Evolutionary conservation across 1,140 invertebrate genomes (phyloP), one percentile per base, ranked within the genome.

Genomic region (Forficula auricularia): DNA sequence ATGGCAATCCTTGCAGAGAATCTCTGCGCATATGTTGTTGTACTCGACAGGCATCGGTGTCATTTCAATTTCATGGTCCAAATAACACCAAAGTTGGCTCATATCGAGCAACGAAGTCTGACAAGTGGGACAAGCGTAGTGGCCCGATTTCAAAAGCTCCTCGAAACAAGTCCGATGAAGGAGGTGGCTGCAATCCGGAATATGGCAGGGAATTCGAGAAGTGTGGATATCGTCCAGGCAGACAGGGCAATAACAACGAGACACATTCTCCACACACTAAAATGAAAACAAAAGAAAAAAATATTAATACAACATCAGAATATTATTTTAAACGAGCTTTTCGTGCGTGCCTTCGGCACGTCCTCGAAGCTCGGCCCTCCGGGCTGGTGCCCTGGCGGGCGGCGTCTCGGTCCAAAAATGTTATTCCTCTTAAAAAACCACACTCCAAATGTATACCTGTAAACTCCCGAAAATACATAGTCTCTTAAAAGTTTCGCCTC

Each of bases 151-250:
- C 40, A 82, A 58, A 45, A 87, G 60, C 52, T 83, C 75, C 53
- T 83, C 76, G 56, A 84, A 85, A 60, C 82, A 86, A 6, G 73
- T 75, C 42, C 75, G 70, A 59, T 88, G 85, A 48, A 88, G 62
- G 42, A 88, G 61, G 66, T 90, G 85, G 0, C 83, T 82, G 61
- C 85, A 90, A 50, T 75, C 70, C 2, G 83, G 84, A 60, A 89
- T 83, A 61, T 85, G 80, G 59, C 82, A 83, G 16, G 79, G 77
- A 55, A 82, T 83, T 34, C 83, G 69, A 34, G 83, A 87, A 13
- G 85, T 87, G 59, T 90, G 85, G 51, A 90, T 84, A 59, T 88
- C 80, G 52, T 88, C 82, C 40, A 87, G 56, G 51, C 85, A 90
- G 20, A 90, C 81, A 2, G 85, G 80, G 59, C 85, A 90, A 63